Base-by-base conservation (phyloP, 1,140 invertebrate genomes). In the Scylla paramamosain region DNA sequence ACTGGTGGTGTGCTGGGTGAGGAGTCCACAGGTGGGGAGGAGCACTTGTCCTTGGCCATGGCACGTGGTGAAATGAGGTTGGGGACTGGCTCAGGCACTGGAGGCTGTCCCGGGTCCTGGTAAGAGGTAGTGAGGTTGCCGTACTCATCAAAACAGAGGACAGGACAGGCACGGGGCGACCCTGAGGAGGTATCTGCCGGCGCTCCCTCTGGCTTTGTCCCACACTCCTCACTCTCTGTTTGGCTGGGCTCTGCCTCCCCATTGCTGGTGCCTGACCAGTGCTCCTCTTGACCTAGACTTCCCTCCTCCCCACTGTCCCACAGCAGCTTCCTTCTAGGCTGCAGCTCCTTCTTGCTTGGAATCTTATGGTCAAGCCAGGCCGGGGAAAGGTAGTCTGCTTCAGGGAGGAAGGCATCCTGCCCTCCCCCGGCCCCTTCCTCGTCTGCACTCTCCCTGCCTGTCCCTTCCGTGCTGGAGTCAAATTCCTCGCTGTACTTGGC, bases 111-210 rank as follows among this genome's bases (percentile, higher is more conserved):
- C 77, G 94, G 84, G 39, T 91, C 83, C 67, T 95, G 91, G 48
- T 94, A 94, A 0, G 94, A 45, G 39, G 95, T 93, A 3, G 92
- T 95, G 28, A 95, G 88, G 59, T 95, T 95, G 1, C 95, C 95
- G 93, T 95, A 95, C 67, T 95, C 95, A 93, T 95, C 95, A 95
- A 95, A 95, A 84, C 87, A 95, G 14, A 95, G 59, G 2, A 95
- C 92, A 16, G 94, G 94, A 48, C 87, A 46, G 82, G 95, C 48
- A 82, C 7, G 6, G 39, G 84, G 16, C n/a, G 94, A n/a, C 77
- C 84, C 28, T 46, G 29, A 32, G 16, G 39, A 93, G 20, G 10
- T 83, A 12, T 25, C 14, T 25, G 86, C 31, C 39, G 31, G 46
- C 20, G 2, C 46, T 88, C 46, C 29, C 29, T 32, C 46, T 32